Evolutionary conservation across 2,113 vertebrate genomes (phyloP), one percentile per base, ranked within the genome.

Genomic region (Serilophus lunatus): DNA sequence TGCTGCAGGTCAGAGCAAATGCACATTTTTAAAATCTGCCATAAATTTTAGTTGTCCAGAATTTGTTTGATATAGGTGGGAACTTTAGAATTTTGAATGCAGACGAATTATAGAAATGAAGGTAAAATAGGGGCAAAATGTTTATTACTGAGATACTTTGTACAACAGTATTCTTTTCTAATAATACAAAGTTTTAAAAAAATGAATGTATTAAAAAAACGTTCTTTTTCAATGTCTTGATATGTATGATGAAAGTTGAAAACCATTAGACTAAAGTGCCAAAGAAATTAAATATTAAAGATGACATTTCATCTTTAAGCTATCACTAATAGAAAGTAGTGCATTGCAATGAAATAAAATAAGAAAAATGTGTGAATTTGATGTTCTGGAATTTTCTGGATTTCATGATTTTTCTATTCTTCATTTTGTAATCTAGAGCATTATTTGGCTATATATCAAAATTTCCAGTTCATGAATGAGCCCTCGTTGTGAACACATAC

Each of bases 261-360:
- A 88, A 40, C 61, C 40, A 75, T 86, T 81, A 79, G 35, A 29
- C 33, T 79, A 8, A 90, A 92, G 71, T 61, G 66, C 66, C 82
- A 33, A 82, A 76, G 68, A 82, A 94, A 95, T 83, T 47, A 91
- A 93, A 72, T 85, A 89, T 79, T 93, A 85, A 96, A 72, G n/a
- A 69, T 68, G 36, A 45, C 25, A 33, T 74, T 86, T 93, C 3
- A 42, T 96, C 81, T 72, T 94, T 61, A 81, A 81, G 35, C 35
- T 86, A 57, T 88, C 82, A 23, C 12, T 92, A 65, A 74, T 90
- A 56, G 31, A 33, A 79, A 86, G 38, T 40, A 82, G 38, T 86
- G 18, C 33, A 60, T 82, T 5, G 4, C 63, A 66, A 7, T 44
- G 68, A 44, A 78, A 91, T 51, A 45, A 82, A 80, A n/a, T 38